Percentiles rank a stretch among this genome's conserved stretches.
phyloP scores from a whole-genome alignment of 2,888 invertebrate species.

The Holacanthella duospinosa region DNA sequence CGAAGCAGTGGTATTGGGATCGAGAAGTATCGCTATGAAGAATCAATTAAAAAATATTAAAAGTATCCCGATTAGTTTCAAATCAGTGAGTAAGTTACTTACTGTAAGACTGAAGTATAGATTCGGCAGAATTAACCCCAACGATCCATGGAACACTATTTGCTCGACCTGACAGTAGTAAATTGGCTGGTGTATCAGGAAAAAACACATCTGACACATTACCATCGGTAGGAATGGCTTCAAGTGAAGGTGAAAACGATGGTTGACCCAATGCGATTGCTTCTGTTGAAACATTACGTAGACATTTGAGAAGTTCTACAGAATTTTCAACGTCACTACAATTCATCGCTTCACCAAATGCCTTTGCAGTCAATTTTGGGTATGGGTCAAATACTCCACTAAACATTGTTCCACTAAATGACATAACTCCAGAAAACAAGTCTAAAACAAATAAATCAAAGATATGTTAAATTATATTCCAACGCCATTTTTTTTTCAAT shows the following conservation, averaged over 20 bases:
- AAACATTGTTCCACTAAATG: conserved; percentile 8
- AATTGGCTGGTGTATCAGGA: conserved; percentile 1
- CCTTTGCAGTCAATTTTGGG: no score
- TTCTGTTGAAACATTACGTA: background rate
- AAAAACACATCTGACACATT: conserved; percentile 2
- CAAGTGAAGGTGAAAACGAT: background rate
- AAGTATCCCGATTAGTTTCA: background rate
- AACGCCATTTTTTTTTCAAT: background rate
- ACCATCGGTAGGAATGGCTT: conserved; percentile 6
- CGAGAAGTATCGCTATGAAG: conserved; percentile 1
- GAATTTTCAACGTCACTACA: no score
- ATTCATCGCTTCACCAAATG: background rate
- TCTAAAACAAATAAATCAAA: no score
- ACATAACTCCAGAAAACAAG: conserved; percentile 7
- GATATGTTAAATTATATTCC: background rate
- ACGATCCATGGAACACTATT: conserved; percentile 11
- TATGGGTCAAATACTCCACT: no score
- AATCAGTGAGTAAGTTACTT: no score
- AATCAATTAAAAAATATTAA: background rate
- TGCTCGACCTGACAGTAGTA: background rate
- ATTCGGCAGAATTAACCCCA: conserved; percentile 10
- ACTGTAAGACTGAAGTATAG: conserved; percentile 7
- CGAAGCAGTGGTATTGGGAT: background rate
- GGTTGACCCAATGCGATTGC: conserved; percentile 1
- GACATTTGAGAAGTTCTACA: background rate